A percentile compares a stretch with the other conserved stretches of the same genome.
Evolutionary conservation across 1,140 invertebrate species (phyloP).

Genomic region (Trissolcus basalis): DNA sequence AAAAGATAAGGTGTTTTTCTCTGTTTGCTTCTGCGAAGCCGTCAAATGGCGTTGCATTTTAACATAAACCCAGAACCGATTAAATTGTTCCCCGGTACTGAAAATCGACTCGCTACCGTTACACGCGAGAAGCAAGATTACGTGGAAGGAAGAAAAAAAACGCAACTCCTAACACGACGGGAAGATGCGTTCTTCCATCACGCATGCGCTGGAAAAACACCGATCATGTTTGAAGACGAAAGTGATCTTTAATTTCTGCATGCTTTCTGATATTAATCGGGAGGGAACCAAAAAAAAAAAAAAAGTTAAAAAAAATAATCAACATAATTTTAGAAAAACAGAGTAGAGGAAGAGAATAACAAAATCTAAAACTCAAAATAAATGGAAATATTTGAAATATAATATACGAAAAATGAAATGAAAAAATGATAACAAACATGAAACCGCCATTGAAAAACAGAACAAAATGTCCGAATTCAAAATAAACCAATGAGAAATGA

Average conservation of each 20-base stretch:
- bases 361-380: too few species aligned
- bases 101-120: conserved; percentile 27
- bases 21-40: not conserved
- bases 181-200: conserved; percentile 26
- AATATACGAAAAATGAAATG: too few species aligned
- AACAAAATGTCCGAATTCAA: too few species aligned
- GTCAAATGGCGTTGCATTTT: not conserved
- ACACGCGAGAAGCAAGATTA: conserved; percentile 17
- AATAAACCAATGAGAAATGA: too few species aligned
- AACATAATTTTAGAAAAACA: too few species aligned
- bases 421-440: too few species aligned
- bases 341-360: too few species aligned
- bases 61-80: conserved; percentile 11
- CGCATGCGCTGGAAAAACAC: conserved; percentile 21
- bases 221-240: conserved; percentile 1
- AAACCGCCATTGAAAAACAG: too few species aligned
- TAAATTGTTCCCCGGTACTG: conserved; percentile 11
- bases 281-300: too few species aligned
- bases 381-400: too few species aligned
- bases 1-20: not conserved
- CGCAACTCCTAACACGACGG: conserved; percentile 8
- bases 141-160: conserved; percentile 23
- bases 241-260: conserved; percentile 10
- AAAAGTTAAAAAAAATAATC: too few species aligned
- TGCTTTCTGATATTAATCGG: not conserved